Conservation (phyloP, 2,797 vertebrate species). For the Masticophis lateralis region DNA sequence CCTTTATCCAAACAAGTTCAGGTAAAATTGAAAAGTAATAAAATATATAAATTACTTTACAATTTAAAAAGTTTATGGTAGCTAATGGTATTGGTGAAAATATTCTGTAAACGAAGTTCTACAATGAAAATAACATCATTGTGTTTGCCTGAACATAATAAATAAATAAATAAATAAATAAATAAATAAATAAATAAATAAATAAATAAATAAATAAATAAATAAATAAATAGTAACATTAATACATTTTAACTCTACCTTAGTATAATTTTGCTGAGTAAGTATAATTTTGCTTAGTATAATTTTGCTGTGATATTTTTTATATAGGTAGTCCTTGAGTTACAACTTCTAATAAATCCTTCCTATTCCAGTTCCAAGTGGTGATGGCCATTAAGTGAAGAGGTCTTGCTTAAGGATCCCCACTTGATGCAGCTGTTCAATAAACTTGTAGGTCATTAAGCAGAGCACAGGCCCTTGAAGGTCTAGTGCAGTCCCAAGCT, state of each 20-base stretch:
- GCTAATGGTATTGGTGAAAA: neutral
- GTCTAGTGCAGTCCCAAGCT: neutral
- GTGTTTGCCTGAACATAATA: neutral
- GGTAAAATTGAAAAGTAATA: neutral
- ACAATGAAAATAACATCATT: neutral
- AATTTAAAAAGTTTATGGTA: neutral
- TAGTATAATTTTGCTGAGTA: neutral
- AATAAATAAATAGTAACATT: neutral
- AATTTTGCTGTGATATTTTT: constrained; percentile 7
- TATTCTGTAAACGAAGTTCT: neutral
- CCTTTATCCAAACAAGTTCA: neutral
- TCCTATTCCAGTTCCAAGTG: neutral
- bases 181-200: no score
- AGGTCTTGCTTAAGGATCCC: neutral
- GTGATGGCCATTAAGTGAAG: neutral
- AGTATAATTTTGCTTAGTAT: no score
- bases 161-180: no score
- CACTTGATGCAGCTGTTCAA: neutral
- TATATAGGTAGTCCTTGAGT: neutral
- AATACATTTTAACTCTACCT: neutral
- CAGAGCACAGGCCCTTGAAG: neutral
- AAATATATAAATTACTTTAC: neutral
- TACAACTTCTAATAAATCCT: neutral
- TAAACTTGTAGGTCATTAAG: neutral
- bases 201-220: no score